Conservation (phyloP, 2,888 invertebrate species). For the Drosophila suboccidentalis region DNA sequence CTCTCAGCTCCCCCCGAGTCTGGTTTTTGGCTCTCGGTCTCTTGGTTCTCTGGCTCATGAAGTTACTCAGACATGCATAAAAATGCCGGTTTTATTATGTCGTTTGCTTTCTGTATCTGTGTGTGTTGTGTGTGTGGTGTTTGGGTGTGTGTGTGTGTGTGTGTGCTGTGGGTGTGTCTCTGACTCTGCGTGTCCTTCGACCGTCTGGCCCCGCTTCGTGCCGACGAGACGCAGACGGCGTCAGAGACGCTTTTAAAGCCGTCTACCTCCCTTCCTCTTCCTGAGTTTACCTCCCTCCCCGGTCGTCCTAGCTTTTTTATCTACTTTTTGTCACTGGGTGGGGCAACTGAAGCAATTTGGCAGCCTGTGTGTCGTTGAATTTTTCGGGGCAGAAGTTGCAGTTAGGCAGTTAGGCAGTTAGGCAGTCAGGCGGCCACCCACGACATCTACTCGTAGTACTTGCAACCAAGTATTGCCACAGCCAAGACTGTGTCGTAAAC, state of each 20-base stretch:
- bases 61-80: conserved; percentile 81
- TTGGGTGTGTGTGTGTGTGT: conserved; percentile 20
- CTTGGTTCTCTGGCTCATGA: conserved; percentile 65
- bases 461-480: conserved; percentile 42
- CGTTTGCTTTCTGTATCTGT: conserved; percentile 60
- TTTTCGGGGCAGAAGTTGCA: conserved; percentile 29
- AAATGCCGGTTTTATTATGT: conserved; percentile 82
- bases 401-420: conserved; percentile 13
- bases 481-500: conserved; percentile 58
- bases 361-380: conserved; percentile 24
- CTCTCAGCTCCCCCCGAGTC: conserved; percentile 14
- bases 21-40: conserved; percentile 31
- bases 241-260: conserved; percentile 57
- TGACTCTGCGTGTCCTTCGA: conserved; percentile 59
- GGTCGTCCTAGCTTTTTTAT: conserved; percentile 28
- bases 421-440: conserved; percentile 25
- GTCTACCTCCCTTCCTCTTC: neutral
- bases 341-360: conserved; percentile 60
- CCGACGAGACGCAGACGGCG: conserved; percentile 41
- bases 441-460: conserved; percentile 31
- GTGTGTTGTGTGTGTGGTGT: conserved; percentile 15
- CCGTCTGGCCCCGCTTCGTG: conserved; percentile 52
- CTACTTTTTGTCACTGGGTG: conserved; percentile 24
- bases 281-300: neutral
- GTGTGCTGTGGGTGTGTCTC: conserved; percentile 41